Evolutionary conservation across 2,797 vertebrate genomes (phyloP), one percentile per base, ranked within the genome.

Genomic region (Sebastes diploproa): DNA sequence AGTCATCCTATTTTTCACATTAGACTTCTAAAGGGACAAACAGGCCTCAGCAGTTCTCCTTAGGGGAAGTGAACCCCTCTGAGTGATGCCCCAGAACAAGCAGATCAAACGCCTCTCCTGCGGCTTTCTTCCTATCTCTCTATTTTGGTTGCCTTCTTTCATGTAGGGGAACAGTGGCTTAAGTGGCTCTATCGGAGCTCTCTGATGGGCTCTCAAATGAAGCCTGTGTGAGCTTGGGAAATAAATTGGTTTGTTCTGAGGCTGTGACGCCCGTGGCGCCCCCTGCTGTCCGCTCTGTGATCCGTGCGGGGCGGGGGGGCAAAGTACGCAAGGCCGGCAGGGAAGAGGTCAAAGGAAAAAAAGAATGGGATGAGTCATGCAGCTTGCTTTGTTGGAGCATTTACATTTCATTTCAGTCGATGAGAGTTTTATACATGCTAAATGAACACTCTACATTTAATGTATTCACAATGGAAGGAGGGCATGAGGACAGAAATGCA

Each of bases 141-240:
- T 94, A 84, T 92, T 94, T 93, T 89, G 85, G 91, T 90, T 84
- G 62, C 82, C 69, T 83, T 85, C 93, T 94, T 94, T 95, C 82
- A 94, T 93, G 91, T 92, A 64, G 59, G 75, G 88, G 89, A 93
- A 89, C 83, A 88, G 88, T 91, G 86, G 91, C 85, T 94, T 91
- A 94, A 93, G 93, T 93, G 89, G 91, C 87, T 93, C 86, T 84
- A 83, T 80, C 80, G 86, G 90, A 90, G 84, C 83, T 85, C 89
- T 92, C 75, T 89, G 90, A 91, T 89, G 90, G 91, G 80, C 78
- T 92, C 91, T 93, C 88, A 84, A 78, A 89, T 84, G 89, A 92
- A 91, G 86, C 87, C 69, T 29, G 77, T 34, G 84, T 86, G 81
- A 89, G 84, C 80, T 64, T 32, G 72, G 67, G 78, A 89, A 91